Evolutionary conservation across 2,888 invertebrate genomes (phyloP), one percentile per base, ranked within the genome.

Genomic region (Eupithecia subumbrata): DNA sequence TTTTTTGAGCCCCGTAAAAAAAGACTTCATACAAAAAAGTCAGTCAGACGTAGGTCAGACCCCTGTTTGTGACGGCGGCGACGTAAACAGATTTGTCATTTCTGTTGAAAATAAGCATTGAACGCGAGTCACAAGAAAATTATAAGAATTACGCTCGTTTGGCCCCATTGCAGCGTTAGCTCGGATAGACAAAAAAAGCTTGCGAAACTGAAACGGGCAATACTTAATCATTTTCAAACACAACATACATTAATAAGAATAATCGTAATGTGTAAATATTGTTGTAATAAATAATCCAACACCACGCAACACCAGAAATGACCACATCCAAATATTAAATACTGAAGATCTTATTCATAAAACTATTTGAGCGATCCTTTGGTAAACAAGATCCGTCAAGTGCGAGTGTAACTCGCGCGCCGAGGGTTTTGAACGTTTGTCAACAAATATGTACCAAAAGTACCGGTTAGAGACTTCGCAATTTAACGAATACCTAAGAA

Each of bases 301-400:
- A 64, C 25, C 60, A 11, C 25, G 25, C 60, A 60, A 60, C 14
- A 63, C 63, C 30, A 11, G 30, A 5, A 25, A 34, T 16, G 7
- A 64, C 64, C 64, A 63, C 25, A 64, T 18, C 30, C 18, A 64
- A 64, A 30, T 64, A 64, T 34, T 34, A 64, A 64, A 25, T 60
- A 25, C 5, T 12, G 34, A 64, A 34, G 30, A 34, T 8, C 16
- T 30, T 64, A 64, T 30, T 30, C 30, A 16, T 64, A 64, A 63
- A 30, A 30, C 8, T 9, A 18, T 34, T 18, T 18, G 18, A 64
- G 8, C 18, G 14, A n/a, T 56, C 22, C 7, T 48, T 48, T 37
- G 37, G 37, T 37, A 48, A 48, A 48, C 5, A 48, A 52, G n/a
- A n/a, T n/a, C n/a, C n/a, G n/a, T n/a, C n/a, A n/a, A n/a, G n/a